Conservation (phyloP, 30 jellyfish, hydroid and myxozoan species). For the Pelagia noctiluca region DNA sequence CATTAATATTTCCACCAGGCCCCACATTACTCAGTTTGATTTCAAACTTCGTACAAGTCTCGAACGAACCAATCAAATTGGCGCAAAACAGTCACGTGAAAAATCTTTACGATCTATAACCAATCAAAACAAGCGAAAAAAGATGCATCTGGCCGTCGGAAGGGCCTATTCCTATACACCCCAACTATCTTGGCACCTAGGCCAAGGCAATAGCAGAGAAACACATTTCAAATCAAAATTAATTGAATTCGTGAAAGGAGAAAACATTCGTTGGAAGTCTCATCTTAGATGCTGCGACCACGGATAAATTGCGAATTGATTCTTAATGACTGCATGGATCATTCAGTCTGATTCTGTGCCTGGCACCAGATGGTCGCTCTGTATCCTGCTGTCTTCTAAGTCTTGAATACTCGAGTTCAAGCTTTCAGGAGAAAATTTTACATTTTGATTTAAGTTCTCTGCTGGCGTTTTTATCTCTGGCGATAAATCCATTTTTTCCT, state of each 20-base stretch:
- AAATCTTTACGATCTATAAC: no score
- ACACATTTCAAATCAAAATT: background rate
- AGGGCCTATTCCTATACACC: no score
- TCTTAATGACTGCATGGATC: background rate
- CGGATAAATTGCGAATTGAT: no score
- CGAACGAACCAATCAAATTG: no score
- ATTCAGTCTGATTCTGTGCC: slow-evolving; percentile 39
- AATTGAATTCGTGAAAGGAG: background rate
- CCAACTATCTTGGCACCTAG: no score
- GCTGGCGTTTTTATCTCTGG: slow-evolving; percentile 32
- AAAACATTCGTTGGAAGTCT: background rate
- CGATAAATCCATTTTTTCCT: slow-evolving; percentile 59
- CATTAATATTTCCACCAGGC: no score
- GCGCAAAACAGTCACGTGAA: no score
- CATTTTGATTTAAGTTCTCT: slow-evolving; percentile 13
- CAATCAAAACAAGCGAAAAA: no score
- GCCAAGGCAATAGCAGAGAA: no score
- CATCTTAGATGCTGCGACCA: background rate
- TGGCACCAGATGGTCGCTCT: slow-evolving; percentile 32
- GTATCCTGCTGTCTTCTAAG: slow-evolving; percentile 28
- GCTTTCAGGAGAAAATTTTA: slow-evolving; percentile 48
- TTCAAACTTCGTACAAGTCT: no score
- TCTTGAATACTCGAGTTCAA: slow-evolving; percentile 60
- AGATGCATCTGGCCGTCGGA: no score
- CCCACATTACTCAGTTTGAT: no score